Conservation (phyloP, 2,113 vertebrate species). For the Orientallactaga bullata region DNA sequence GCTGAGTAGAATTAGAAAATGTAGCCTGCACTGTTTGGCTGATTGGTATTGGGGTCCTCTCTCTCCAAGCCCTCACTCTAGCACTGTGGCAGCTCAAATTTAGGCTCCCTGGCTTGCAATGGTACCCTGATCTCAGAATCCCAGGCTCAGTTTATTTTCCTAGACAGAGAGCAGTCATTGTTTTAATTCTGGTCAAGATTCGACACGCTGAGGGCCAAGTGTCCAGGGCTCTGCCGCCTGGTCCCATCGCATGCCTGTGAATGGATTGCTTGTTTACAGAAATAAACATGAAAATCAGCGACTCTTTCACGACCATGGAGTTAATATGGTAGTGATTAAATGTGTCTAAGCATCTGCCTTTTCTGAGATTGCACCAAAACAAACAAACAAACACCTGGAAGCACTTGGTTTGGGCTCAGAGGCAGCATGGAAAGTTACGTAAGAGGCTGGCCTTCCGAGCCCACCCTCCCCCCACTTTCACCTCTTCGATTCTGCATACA, state of each 20-base stretch:
- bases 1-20: too few relatives aligned
- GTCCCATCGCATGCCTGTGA: not conserved
- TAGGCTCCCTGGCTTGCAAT: too few relatives aligned
- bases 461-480: slow-evolving; percentile 81
- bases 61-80: too few relatives aligned
- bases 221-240: not conserved
- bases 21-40: too few relatives aligned
- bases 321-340: not conserved
- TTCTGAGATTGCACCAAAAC: slow-evolving; percentile 81
- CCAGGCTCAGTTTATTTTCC: too few relatives aligned
- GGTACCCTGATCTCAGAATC: too few relatives aligned
- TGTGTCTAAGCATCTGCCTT: slow-evolving; percentile 68
- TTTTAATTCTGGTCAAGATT: slow-evolving; percentile 23
- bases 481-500: slow-evolving; percentile 94
- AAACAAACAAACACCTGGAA: slow-evolving; percentile 76
- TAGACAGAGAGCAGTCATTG: not conserved
- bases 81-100: too few relatives aligned
- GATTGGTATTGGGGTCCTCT: too few relatives aligned
- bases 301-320: not conserved
- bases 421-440: slow-evolving; percentile 17
- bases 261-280: slow-evolving; percentile 40
- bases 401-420: slow-evolving; percentile 83
- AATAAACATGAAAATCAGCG: slow-evolving; percentile 72
- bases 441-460: not conserved
- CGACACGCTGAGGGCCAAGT: accelerated